A percentile compares a stretch with the other conserved stretches of the same genome.
Conservation (phyloP, 2,888 invertebrate species). For the Orthosia incerta region DNA sequence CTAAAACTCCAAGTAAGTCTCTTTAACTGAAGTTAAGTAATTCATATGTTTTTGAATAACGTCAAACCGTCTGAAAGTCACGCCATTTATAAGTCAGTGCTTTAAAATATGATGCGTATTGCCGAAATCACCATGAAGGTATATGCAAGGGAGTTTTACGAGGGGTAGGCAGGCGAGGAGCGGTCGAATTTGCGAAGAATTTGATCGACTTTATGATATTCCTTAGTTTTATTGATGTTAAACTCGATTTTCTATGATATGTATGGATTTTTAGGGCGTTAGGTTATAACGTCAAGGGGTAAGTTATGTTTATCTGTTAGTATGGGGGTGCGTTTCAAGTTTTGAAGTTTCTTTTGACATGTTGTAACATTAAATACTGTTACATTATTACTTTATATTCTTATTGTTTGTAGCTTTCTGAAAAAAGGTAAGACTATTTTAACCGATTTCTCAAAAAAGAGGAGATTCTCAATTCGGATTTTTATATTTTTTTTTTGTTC, state of each 20-base stretch:
- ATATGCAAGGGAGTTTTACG: constrained; percentile 71
- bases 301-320: background rate
- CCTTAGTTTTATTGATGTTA: constrained; percentile 85
- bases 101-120: constrained; percentile 38
- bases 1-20: background rate
- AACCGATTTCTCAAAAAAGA: no score
- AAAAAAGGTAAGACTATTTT: no score
- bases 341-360: background rate
- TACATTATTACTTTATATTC: no score
- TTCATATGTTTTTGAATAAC: no score
- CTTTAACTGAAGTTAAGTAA: no score
- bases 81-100: background rate
- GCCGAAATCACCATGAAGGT: constrained; percentile 43
- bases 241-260: constrained; percentile 87
- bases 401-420: no score
- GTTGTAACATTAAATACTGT: no score
- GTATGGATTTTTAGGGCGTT: constrained; percentile 75
- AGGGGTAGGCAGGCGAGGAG: constrained; percentile 76
- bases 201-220: constrained; percentile 85
- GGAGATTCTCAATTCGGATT: no score
- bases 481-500: no score
- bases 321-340: background rate
- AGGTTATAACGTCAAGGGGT: constrained; percentile 46
- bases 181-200: constrained; percentile 82
- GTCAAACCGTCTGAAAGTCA: background rate